Evolutionary conservation across 2,888 invertebrate species (phyloP).

Genomic region (Scaptomyza flava): DNA sequence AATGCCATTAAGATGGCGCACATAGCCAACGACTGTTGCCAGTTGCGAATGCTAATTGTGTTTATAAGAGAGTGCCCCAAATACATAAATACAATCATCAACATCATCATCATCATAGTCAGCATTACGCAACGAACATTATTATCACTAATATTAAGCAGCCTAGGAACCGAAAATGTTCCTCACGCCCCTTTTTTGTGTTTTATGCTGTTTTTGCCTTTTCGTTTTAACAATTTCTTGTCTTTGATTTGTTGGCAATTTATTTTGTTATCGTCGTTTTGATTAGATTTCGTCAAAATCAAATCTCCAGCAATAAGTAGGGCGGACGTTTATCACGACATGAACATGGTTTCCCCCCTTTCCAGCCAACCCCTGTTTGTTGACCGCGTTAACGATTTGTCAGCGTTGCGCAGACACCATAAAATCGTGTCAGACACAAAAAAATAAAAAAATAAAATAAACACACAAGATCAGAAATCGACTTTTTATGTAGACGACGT

Average conservation of each 20-base stretch:
- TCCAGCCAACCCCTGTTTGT: slow-evolving; percentile 3
- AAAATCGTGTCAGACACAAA: slow-evolving; percentile 60
- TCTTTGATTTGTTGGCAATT: slow-evolving; percentile 68
- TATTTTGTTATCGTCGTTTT: slow-evolving; percentile 71
- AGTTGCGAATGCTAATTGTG: slow-evolving; percentile 55
- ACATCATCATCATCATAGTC: slow-evolving; percentile 15
- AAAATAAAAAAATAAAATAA: slow-evolving; percentile 29
- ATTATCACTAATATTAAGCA: slow-evolving; percentile 19
- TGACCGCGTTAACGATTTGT: slow-evolving; percentile 72
- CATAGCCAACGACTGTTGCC: slow-evolving; percentile 32
- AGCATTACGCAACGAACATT: not conserved
- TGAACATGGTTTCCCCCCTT: slow-evolving; percentile 26
- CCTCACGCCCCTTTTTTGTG: slow-evolving; percentile 5
- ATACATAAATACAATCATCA: slow-evolving; percentile 18
- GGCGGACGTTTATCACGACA: slow-evolving; percentile 63
- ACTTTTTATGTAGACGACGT: slow-evolving; percentile 75
- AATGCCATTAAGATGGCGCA: slow-evolving; percentile 59
- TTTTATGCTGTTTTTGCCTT: not conserved
- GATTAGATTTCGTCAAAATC: slow-evolving; percentile 63
- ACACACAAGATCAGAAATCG: slow-evolving; percentile 53
- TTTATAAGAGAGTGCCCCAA: slow-evolving; percentile 14
- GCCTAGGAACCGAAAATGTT: slow-evolving; percentile 27
- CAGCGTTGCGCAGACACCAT: slow-evolving; percentile 61
- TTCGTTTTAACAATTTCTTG: slow-evolving; percentile 36
- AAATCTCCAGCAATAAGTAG: slow-evolving; percentile 32